Percentiles rank a stretch among this genome's conserved stretches.
These are phyloP conservation scores for Arrhamphus sclerolepis DNA, from an alignment of 2,797 vertebrate genomes.

Conservation along the genomic window DNA sequence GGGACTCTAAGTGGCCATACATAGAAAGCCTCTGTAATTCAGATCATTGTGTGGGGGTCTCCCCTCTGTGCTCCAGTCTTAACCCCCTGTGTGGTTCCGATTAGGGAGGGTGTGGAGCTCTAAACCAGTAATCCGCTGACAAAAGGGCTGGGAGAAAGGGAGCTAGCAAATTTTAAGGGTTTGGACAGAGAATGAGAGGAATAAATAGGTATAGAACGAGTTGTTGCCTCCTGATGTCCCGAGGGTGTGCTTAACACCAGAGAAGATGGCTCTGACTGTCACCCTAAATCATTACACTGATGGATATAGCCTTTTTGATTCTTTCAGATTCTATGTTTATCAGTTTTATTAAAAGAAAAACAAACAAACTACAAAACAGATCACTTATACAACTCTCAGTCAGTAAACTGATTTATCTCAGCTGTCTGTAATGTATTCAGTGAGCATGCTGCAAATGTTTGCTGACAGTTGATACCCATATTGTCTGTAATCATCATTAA, in stretches of 20 bases:
- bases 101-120: conserved; percentile 58
- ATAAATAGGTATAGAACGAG: conserved; percentile 60
- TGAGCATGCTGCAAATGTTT: conserved; percentile 54
- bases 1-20: conserved; percentile 58
- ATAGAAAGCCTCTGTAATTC: conserved; percentile 68
- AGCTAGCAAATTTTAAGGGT: conserved; percentile 44
- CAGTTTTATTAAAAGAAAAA: conserved; percentile 21
- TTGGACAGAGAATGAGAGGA: conserved; percentile 65
- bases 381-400: conserved; percentile 43
- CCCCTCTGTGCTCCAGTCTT: conserved; percentile 60
- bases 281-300: conserved; percentile 17
- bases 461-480: conserved; percentile 71
- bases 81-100: conserved; percentile 70
- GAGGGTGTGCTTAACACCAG: conserved; percentile 61
- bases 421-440: conserved; percentile 57
- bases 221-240: conserved; percentile 46
- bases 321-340: too few species aligned
- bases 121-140: conserved; percentile 73
- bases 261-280: conserved; percentile 47
- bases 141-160: conserved; percentile 67
- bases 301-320: too few species aligned
- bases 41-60: conserved; percentile 65
- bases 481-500: conserved; percentile 76
- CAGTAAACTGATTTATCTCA: conserved; percentile 56
- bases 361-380: conserved; percentile 8